Evolutionary conservation across 2,113 vertebrate genomes (phyloP).

Genomic region (Neofelis nebulosa): DNA sequence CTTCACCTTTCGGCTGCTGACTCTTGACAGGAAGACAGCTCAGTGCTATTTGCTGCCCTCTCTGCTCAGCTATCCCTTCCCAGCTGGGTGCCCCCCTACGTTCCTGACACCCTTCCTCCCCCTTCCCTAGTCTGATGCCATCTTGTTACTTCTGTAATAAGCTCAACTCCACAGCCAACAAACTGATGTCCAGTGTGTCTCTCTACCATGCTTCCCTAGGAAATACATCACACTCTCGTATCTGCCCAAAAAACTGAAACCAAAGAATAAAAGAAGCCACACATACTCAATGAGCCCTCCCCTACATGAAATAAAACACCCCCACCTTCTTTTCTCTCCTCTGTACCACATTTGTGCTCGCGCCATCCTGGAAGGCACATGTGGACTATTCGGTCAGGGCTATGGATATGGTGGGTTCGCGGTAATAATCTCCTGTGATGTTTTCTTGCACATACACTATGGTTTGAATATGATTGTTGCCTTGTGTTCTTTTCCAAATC

Average conservation of each 20-base stretch:
- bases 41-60: neutral
- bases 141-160: neutral
- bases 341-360: fast-evolving
- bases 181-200: neutral
- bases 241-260: neutral
- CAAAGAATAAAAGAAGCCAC: neutral
- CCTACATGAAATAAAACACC: neutral
- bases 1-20: neutral
- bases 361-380: neutral
- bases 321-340: neutral
- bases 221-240: neutral
- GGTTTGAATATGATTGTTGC: fast-evolving
- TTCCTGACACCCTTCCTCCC: fast-evolving
- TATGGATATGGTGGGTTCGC: fast-evolving
- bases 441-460: neutral
- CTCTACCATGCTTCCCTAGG: neutral
- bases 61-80: neutral
- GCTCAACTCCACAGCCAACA: neutral
- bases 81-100: neutral
- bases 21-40: neutral
- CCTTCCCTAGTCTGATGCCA: fast-evolving
- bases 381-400: fast-evolving
- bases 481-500: neutral
- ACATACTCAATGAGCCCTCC: fast-evolving
- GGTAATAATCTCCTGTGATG: fast-evolving